These are phyloP conservation scores for Reticulitermes lucifugus DNA, from an alignment of 2,888 invertebrate species.

Conservation along the genomic window DNA sequence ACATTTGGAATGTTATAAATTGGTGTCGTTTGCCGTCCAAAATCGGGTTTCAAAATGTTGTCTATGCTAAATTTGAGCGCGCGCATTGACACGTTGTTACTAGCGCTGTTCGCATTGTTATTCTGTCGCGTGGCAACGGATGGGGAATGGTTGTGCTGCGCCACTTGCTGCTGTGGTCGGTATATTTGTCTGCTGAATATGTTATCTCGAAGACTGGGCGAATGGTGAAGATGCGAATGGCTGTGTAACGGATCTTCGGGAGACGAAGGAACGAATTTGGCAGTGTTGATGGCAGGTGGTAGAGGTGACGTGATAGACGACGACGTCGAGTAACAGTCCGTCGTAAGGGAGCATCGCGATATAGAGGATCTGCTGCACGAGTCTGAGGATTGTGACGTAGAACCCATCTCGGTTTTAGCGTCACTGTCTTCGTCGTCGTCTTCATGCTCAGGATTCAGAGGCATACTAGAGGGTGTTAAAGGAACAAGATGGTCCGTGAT, in stretches of 20 bases:
- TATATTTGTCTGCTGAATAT: background rate
- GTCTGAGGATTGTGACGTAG: slow-evolving; percentile 38
- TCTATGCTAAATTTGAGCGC: slow-evolving; percentile 85
- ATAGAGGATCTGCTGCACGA: slow-evolving; percentile 46
- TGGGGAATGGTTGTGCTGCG: background rate
- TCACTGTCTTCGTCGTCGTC: slow-evolving; percentile 27
- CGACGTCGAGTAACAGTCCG: slow-evolving; percentile 37
- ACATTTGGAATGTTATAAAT: slow-evolving; percentile 37
- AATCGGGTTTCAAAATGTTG: slow-evolving; percentile 87
- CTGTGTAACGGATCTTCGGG: slow-evolving; percentile 3
- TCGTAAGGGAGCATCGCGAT: slow-evolving; percentile 46
- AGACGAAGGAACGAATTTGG: background rate
- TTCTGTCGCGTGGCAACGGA: background rate
- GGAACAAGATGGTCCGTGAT: slow-evolving; percentile 37
- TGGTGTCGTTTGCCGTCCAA: slow-evolving; percentile 66
- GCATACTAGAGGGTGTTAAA: slow-evolving; percentile 13
- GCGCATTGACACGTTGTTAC: slow-evolving; percentile 51
- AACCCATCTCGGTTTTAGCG: slow-evolving; percentile 25
- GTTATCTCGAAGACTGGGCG: background rate
- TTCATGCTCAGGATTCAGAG: background rate
- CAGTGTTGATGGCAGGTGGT: background rate
- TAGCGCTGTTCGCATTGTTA: background rate
- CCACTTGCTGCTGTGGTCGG: background rate
- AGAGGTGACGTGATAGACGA: slow-evolving; percentile 19
- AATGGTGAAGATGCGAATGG: background rate